phyloP scores from a whole-genome alignment of 2,113 vertebrate species.

The Phodopus roborovskii region DNA sequence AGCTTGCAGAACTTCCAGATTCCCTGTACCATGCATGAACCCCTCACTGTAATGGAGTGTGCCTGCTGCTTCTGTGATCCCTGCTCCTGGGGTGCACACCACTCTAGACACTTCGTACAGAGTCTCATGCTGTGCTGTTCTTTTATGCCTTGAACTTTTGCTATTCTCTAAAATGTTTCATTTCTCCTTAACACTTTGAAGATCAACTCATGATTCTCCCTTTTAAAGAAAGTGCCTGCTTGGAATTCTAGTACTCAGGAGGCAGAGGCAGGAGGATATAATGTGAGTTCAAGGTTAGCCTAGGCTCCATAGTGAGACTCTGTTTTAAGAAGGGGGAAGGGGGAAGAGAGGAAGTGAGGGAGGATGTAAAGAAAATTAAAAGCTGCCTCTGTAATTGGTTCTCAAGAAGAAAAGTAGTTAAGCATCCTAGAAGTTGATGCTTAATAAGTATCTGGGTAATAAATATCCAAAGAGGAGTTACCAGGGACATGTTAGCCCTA shows the following conservation, averaged over 20 bases:
- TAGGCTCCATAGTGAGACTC: not conserved
- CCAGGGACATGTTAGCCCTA: not conserved
- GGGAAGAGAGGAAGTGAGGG: too few relatives aligned
- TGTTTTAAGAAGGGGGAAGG: not conserved
- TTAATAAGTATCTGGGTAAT: not conserved
- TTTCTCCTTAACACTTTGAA: not conserved
- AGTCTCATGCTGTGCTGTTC: not conserved
- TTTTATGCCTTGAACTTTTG: not conserved
- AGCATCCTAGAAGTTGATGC: not conserved
- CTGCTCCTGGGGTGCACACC: not conserved
- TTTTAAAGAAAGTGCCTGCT: not conserved
- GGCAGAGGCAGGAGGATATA: not conserved
- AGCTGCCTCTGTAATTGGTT: not conserved
- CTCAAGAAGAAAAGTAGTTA: slow-evolving; percentile 18
- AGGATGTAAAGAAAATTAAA: not conserved
- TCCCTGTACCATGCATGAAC: not conserved
- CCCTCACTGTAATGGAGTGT: not conserved
- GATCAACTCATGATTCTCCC: not conserved
- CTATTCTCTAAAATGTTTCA: not conserved
- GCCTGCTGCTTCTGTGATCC: not conserved
- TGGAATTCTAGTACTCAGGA: not conserved
- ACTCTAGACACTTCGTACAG: too few relatives aligned
- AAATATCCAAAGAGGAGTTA: not conserved
- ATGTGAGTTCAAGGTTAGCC: not conserved
- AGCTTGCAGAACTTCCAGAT: not conserved